Evolutionary conservation across 1,140 invertebrate genomes (phyloP), one percentile per base, ranked within the genome.

Genomic region (Calephelis virginiensis): DNA sequence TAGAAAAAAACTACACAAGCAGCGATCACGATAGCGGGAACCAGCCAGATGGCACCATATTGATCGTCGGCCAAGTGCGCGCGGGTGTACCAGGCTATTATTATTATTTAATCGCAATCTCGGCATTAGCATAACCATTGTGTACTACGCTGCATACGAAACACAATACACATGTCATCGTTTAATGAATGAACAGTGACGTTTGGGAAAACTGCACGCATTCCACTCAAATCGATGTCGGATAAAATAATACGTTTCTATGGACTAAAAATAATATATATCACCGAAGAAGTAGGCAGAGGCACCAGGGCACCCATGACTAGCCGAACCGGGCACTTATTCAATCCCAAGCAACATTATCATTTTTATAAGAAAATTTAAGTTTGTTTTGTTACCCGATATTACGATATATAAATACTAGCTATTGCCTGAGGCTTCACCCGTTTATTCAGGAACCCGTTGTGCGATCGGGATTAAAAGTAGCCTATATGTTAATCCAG

Each of bases 71-170:
- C 76, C 10, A 66, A 79, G 67, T 74, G 69, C 66, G 73, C 75
- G 67, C 73, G 73, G 73, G 48, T 73, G 69, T 61, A 65, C 71
- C 10, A 66, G 67, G 67, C 73, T 73, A 75, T 82, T 82, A 83
- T 82, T 82, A 83, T 83, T 83, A 80, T 85, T 81, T 78, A 86
- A 86, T 84, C 80, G 78, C 79, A 81, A 86, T 85, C 83, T 83
- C 78, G 71, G 62, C 81, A 86, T 86, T 90, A 86, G 71, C 82
- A 86, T 87, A 85, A 66, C 77, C 73, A 90, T 86, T 86, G 84
- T 86, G 37, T 48, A 48, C 45, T 28, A 46, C 72, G 49, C 69
- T 61, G 2, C 28, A 28, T 28, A 28, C 28, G 28, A 28, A 28
- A 71, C 69, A 38, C 47, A 43, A 48, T 68, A 60, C 64, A 61